phyloP scores from a whole-genome alignment of 2,113 vertebrate species.

The Dipodomys stephensi region DNA sequence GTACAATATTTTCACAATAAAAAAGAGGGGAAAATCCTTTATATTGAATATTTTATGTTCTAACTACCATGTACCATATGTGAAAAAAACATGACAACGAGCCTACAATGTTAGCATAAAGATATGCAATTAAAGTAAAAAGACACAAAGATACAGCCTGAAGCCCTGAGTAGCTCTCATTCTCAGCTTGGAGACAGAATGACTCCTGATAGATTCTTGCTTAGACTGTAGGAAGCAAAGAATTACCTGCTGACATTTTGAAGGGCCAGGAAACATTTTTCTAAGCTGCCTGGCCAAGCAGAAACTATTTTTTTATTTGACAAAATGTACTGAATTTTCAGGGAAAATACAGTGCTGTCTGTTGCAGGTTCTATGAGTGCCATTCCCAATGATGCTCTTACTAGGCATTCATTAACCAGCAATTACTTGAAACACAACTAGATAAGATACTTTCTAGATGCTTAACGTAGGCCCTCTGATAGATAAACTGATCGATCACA shows the following conservation, averaged over 20 bases:
- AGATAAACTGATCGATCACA: background rate
- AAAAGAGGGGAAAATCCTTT: background rate
- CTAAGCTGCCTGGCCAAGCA: constrained; percentile 26
- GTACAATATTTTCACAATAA: no score
- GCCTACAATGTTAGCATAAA: background rate
- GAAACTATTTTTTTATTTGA: constrained; percentile 28
- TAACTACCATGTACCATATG: background rate
- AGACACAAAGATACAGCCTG: background rate
- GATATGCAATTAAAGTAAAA: background rate
- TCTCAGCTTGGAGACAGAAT: background rate
- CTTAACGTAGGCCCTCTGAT: background rate
- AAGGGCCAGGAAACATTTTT: constrained; percentile 48
- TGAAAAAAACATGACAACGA: background rate
- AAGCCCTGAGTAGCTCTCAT: background rate
- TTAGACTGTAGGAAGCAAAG: background rate
- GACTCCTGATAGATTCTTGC: background rate
- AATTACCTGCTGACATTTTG: background rate
- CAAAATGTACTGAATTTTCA: background rate
- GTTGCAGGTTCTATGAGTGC: background rate
- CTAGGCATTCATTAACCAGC: background rate
- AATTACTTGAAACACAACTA: background rate
- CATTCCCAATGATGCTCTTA: background rate
- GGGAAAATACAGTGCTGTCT: background rate
- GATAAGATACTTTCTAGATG: rapidly evolving
- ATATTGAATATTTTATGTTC: background rate